Base-by-base conservation (phyloP, 2,797 vertebrate genomes). In the Pogoniulus pusillus region DNA sequence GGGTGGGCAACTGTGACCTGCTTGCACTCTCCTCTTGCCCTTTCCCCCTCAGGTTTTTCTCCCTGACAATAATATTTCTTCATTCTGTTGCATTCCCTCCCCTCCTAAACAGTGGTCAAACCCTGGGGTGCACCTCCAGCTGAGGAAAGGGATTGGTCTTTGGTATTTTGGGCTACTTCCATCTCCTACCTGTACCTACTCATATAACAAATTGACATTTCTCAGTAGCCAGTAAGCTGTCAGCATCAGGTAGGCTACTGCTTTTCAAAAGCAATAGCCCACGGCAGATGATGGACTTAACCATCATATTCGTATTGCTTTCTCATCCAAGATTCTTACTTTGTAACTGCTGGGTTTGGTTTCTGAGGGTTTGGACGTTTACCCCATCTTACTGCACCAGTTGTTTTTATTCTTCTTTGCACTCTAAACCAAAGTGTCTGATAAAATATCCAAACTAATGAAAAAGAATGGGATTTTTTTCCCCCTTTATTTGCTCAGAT, bases 391-490 rank as follows among this genome's bases (percentile, higher is more conserved):
- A 58, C 23, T 89, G 72, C 70, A 80, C 77, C 4, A 2, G 72
- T 94, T 91, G 81, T 79, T 92, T 87, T 87, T 91, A 73, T 90
- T 80, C 68, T 86, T 64, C 79, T 75, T 93, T 3, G 16, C 64
- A 69, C 89, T 95, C 94, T 96, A 93, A 97, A 97, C 96, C 94
- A 96, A 96, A 97, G 91, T 96, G 93, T 93, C 96, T 96, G 96
- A 97, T 97, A 97, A 95, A 96, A 97, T 97, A 97, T 93, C 96
- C 84, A 97, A 87, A 96, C 82, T 63, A 91, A 96, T 96, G 89
- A 89, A 93, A 95, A 97, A 95, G 80, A 95, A 95, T 73, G 92
- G 89, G 26, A 80, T 94, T 77, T 51, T 35, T 8, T 0, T 15
- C 54, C 65, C 65, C 85, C 95, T 96, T 95, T 97, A 97, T 97